phyloP scores from a whole-genome alignment of 2,797 vertebrate genomes.

The Otolemur crassicaudatus region DNA sequence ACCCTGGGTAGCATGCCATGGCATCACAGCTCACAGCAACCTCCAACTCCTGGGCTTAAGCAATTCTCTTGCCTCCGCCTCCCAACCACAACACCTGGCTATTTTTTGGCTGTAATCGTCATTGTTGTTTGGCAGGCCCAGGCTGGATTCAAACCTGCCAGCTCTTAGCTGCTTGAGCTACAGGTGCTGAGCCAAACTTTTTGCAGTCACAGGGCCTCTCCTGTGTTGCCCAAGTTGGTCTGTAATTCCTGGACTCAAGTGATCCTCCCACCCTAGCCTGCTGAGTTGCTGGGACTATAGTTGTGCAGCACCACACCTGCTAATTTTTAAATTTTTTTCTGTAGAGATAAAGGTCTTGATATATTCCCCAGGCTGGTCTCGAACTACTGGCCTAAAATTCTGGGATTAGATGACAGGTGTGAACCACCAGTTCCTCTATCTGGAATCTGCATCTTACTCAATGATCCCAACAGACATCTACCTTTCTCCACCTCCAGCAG shows the following conservation, averaged over 20 bases:
- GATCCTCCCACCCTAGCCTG: neutral
- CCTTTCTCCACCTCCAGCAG: neutral
- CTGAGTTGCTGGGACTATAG: neutral
- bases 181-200: neutral
- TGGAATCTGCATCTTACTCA: neutral
- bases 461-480: fast-evolving
- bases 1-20: no score
- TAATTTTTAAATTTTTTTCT: neutral
- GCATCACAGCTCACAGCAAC: no score
- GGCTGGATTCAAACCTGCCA: no score
- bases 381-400: neutral
- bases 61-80: no score
- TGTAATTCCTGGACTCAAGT: neutral
- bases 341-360: neutral
- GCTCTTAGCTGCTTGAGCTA: no score
- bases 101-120: no score
- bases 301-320: neutral
- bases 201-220: neutral
- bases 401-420: neutral
- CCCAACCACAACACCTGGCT: no score
- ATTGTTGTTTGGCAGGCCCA: no score
- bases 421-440: neutral
- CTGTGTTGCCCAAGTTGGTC: neutral
- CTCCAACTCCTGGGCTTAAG: no score
- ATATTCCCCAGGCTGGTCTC: neutral